Conservation (phyloP, 2,888 invertebrate genomes). For the Plebejus argus region DNA sequence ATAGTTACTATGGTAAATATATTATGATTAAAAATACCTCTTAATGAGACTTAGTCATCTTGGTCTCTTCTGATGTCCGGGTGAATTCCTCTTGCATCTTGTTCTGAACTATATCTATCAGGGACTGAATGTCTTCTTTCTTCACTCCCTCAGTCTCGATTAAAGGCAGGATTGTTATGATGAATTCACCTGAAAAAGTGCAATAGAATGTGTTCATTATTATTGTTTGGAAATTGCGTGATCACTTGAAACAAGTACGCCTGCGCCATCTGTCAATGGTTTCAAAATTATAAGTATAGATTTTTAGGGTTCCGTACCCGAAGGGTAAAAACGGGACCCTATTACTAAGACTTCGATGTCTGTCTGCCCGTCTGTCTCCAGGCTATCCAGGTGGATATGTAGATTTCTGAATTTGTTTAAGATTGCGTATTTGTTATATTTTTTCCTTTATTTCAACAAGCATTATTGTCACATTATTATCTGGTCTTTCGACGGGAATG, state of each 20-base stretch:
- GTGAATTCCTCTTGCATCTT: constrained; percentile 84
- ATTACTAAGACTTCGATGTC: too few species aligned
- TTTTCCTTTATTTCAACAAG: too few species aligned
- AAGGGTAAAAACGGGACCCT: too few species aligned
- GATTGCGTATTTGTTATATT: too few species aligned
- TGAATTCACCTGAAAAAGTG: constrained; percentile 81
- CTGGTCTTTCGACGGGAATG: too few species aligned
- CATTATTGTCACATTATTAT: too few species aligned
- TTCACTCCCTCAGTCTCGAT: constrained; percentile 84
- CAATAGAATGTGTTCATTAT: background rate
- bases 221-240: background rate
- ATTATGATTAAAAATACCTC: constrained; percentile 36
- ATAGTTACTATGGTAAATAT: background rate
- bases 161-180: constrained; percentile 87
- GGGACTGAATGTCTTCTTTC: constrained; percentile 82
- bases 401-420: too few species aligned
- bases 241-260: background rate
- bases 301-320: too few species aligned
- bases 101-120: constrained; percentile 84
- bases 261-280: background rate
- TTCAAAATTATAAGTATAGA: too few species aligned
- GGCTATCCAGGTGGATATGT: too few species aligned
- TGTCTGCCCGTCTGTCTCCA: too few species aligned
- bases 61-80: constrained; percentile 63
- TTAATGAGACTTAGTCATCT: constrained; percentile 39